Evolutionary conservation across 2,797 vertebrate species (phyloP).

Genomic region (Chelonia mydas): DNA sequence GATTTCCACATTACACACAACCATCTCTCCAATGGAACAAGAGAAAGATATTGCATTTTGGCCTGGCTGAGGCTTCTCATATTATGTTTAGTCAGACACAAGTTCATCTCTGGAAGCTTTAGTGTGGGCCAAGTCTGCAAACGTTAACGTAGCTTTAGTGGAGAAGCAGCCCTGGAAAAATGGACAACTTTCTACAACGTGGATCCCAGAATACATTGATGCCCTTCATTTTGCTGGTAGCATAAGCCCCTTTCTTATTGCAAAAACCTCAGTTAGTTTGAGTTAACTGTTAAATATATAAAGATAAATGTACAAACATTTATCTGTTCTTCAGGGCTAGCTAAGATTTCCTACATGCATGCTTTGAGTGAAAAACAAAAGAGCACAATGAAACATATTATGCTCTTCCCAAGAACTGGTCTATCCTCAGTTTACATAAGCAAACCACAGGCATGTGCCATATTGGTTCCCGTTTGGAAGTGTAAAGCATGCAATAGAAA

Average conservation of each 20-base stretch:
- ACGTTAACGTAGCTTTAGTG: neutral
- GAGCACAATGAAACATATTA: rapidly evolving
- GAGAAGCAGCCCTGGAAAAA: neutral
- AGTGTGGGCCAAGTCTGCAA: neutral
- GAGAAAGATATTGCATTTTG: constrained; percentile 2
- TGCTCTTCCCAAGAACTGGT: neutral
- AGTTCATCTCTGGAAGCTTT: constrained; percentile 1
- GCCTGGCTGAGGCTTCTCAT: neutral
- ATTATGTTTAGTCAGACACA: neutral
- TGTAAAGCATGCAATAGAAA: constrained; percentile 29
- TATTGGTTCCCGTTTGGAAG: neutral
- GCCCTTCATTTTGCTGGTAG: neutral
- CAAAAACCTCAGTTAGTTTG: constrained; percentile 33
- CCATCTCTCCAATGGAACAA: neutral
- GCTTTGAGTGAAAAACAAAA: constrained; percentile 30
- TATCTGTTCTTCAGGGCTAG: constrained; percentile 62
- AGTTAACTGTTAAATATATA: constrained; percentile 24
- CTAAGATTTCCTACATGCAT: constrained; percentile 51
- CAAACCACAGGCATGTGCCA: constrained; percentile 10
- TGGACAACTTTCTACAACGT: rapidly evolving
- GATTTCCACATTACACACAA: neutral
- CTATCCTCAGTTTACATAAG: neutral
- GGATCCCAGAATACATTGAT: neutral
- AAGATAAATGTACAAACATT: neutral
- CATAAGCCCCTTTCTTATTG: constrained; percentile 57